Conservation (phyloP, 2,113 vertebrate genomes). For the Centropus unirufus region DNA sequence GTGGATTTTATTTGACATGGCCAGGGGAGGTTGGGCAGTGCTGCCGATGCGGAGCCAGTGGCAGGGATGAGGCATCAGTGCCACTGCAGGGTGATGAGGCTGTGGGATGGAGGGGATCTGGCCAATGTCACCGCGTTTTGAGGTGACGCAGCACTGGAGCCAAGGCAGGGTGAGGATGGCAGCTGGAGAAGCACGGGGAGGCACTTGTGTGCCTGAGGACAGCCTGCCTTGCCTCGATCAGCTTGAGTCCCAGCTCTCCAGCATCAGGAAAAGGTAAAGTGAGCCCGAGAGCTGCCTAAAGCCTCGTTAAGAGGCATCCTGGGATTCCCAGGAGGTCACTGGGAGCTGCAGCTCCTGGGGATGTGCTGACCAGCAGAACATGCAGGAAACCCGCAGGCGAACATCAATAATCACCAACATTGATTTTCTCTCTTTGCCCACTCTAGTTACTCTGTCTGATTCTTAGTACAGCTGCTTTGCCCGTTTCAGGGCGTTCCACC, state of each 20-base stretch:
- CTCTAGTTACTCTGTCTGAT: too few relatives aligned
- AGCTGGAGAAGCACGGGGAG: too few relatives aligned
- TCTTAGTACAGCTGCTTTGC: too few relatives aligned
- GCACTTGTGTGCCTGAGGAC: background rate
- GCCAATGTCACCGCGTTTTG: background rate
- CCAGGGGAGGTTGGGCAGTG: background rate
- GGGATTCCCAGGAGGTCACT: background rate
- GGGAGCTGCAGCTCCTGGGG: background rate
- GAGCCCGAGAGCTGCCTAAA: background rate
- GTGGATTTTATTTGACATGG: background rate
- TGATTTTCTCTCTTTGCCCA: background rate
- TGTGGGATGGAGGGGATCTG: fast-evolving
- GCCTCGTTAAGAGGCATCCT: background rate
- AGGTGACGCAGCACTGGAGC: background rate
- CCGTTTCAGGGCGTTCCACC: too few relatives aligned
- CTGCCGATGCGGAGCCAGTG: too few relatives aligned
- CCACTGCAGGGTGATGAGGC: background rate
- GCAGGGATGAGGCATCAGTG: fast-evolving
- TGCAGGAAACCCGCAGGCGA: background rate
- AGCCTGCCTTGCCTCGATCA: background rate
- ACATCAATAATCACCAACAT: fast-evolving
- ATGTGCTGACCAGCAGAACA: background rate
- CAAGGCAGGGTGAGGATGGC: background rate
- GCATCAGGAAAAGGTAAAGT: background rate
- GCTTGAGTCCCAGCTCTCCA: background rate